phyloP scores from a whole-genome alignment of 2,797 vertebrate genomes.

The Delichon dasypus region DNA sequence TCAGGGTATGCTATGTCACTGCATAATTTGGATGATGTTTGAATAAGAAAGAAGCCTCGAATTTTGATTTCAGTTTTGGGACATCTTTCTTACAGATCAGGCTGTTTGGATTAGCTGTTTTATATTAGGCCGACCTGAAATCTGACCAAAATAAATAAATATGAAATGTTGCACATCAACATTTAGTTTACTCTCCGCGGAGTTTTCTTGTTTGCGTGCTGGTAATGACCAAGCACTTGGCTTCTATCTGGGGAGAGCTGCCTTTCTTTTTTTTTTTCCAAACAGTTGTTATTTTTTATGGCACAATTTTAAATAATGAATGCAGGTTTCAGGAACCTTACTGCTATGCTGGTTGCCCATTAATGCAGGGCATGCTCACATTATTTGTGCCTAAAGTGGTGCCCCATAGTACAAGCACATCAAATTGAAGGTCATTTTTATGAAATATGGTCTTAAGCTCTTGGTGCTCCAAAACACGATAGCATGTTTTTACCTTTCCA shows the following conservation, averaged over 20 bases:
- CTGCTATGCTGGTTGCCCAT: not conserved
- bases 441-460: not conserved
- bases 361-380: not conserved
- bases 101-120: not conserved
- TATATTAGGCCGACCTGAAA: not conserved
- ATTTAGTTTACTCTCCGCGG: not conserved
- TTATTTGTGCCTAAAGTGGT: not conserved
- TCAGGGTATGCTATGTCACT: not conserved
- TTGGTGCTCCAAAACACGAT: not conserved
- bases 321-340: not conserved
- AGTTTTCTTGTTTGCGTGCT: not conserved
- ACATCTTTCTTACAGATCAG: not conserved
- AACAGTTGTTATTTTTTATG: not conserved
- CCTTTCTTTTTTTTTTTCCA: not conserved
- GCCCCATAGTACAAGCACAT: not conserved
- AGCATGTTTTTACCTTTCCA: not conserved
- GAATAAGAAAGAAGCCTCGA: not conserved
- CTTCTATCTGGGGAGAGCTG: not conserved
- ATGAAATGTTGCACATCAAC: not conserved
- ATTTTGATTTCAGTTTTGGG: not conserved
- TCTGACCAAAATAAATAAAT: slow-evolving; percentile 2
- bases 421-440: not conserved
- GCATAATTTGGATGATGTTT: not conserved
- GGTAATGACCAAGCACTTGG: not conserved
- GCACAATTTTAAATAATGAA: not conserved